Percentiles rank a stretch among this genome's conserved stretches.
Conservation (phyloP, 2,888 invertebrate genomes). For the Neuroscelio doddi region DNA sequence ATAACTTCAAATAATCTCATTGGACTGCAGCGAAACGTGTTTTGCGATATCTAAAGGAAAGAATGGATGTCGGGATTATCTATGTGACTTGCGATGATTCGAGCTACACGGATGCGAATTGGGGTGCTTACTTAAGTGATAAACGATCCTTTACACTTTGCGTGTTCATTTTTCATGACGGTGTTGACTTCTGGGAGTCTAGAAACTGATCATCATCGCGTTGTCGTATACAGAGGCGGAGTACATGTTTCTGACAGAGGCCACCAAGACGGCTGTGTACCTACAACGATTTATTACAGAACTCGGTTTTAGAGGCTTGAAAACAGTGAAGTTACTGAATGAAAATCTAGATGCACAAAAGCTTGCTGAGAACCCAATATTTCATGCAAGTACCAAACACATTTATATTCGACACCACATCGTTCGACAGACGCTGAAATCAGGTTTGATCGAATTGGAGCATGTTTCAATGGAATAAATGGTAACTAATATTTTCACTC, state of each 20-base stretch:
- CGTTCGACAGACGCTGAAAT: background rate
- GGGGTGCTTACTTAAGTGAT: conserved; percentile 1
- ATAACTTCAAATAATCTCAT: too few species aligned
- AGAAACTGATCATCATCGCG: conserved; percentile 13
- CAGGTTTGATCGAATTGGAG: background rate
- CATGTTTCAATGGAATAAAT: background rate
- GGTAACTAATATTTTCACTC: background rate
- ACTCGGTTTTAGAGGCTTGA: background rate
- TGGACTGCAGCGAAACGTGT: background rate
- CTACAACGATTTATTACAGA: conserved; percentile 9
- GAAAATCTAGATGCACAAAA: conserved; percentile 10
- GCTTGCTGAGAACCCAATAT: conserved; percentile 4
- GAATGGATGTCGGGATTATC: background rate
- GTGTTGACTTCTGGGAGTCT: too few species aligned
- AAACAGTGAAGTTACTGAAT: background rate
- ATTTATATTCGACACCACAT: conserved; percentile 13
- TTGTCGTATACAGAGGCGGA: conserved; percentile 20
- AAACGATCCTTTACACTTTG: conserved; percentile 9
- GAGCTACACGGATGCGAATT: conserved; percentile 12
- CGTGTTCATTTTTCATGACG: conserved; percentile 4
- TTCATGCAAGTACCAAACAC: conserved; percentile 6
- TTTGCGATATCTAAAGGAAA: background rate
- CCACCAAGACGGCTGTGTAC: conserved; percentile 13
- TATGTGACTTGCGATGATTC: background rate
- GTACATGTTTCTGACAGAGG: conserved; percentile 13